Conservation (phyloP, 2,888 invertebrate genomes). For the Ophraella communa region DNA sequence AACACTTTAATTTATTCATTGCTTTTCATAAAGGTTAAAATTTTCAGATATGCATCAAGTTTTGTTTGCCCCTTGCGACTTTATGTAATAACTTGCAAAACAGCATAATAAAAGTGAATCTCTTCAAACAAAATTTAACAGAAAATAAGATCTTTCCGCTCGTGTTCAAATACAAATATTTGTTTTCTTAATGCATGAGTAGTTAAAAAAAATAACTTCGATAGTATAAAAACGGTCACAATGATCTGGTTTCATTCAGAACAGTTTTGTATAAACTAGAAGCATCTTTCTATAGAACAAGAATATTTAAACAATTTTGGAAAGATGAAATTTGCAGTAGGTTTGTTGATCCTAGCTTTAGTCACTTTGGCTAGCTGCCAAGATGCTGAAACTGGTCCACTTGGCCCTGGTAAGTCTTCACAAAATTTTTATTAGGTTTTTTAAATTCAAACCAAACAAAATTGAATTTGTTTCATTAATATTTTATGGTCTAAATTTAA, state of each 20-base stretch:
- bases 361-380: neutral
- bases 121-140: neutral
- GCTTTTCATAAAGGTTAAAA: too few species aligned
- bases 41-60: too few species aligned
- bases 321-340: conserved; percentile 12
- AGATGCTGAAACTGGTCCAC: too few species aligned
- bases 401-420: neutral
- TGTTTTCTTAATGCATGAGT: neutral
- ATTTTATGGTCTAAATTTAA: too few species aligned
- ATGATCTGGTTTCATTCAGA: neutral
- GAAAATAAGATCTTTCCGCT: neutral
- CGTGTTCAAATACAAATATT: neutral
- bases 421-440: too few species aligned
- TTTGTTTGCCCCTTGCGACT: too few species aligned
- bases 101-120: neutral
- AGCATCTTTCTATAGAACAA: neutral
- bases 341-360: conserved; percentile 2
- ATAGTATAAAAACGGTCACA: neutral
- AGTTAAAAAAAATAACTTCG: neutral
- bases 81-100: neutral
- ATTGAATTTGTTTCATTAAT: neutral
- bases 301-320: neutral
- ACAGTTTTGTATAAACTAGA: neutral
- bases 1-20: too few species aligned
- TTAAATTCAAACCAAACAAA: neutral